phyloP scores from a whole-genome alignment of 2,113 vertebrate species.

The Sylvia atricapilla region DNA sequence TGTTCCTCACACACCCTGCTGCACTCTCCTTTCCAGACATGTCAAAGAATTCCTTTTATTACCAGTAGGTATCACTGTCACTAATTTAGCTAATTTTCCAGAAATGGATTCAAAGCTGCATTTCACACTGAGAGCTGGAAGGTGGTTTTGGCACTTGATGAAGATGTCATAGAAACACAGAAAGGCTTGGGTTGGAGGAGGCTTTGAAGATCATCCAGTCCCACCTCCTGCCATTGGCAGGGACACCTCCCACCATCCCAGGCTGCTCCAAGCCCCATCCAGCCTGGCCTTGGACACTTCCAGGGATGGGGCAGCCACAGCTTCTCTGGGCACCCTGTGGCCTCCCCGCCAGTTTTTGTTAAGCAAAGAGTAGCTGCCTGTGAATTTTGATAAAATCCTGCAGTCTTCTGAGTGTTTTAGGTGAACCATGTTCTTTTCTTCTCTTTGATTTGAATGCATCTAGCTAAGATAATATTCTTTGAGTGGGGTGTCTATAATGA shows the following conservation, averaged over 20 bases:
- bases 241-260: rapidly evolving
- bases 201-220: not conserved
- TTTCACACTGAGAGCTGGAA: not conserved
- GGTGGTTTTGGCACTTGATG: not conserved
- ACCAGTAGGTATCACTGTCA: not conserved
- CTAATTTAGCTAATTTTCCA: not conserved
- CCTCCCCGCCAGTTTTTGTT: not conserved
- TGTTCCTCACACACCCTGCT: not conserved
- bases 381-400: not conserved
- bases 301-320: not conserved
- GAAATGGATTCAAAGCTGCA: not conserved
- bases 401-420: not conserved
- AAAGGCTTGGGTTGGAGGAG: not conserved
- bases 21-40: not conserved
- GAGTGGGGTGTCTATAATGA: not conserved
- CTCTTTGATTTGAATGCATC: not conserved
- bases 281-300: not conserved
- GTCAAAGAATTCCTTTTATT: not conserved
- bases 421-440: not conserved
- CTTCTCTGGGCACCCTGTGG: not conserved
- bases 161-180: not conserved
- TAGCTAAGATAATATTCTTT: not conserved
- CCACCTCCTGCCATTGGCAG: not conserved
- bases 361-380: not conserved
- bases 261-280: rapidly evolving